Conservation (phyloP, 2,888 invertebrate species). For the Daptonema setosum region DNA sequence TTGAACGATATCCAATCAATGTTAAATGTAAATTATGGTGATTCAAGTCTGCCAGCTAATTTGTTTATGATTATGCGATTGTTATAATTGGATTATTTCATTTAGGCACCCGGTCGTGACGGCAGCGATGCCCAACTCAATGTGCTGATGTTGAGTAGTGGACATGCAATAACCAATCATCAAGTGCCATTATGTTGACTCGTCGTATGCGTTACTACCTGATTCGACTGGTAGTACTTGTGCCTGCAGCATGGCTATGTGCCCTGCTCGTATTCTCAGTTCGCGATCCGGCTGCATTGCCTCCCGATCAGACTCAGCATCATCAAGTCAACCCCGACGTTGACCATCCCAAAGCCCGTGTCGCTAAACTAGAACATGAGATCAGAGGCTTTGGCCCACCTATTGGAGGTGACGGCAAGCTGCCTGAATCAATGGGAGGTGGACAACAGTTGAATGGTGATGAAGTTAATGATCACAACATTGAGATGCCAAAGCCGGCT, state of each 20-base stretch:
- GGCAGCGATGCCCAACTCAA: too few species aligned
- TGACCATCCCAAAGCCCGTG: neutral
- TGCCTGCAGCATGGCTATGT: conserved; percentile 23
- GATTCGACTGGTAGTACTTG: conserved; percentile 17
- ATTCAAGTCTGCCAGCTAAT: too few species aligned
- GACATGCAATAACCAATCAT: too few species aligned
- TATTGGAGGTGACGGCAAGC: neutral
- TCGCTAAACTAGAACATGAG: neutral
- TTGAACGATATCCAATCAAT: too few species aligned
- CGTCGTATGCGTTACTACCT: conserved; percentile 4
- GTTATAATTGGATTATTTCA: too few species aligned
- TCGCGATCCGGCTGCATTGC: neutral
- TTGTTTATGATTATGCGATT: too few species aligned
- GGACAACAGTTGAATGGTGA: neutral
- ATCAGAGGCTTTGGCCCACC: conserved; percentile 8
- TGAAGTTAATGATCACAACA: neutral
- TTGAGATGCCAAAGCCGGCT: too few species aligned
- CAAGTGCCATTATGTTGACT: neutral
- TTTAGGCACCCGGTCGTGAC: too few species aligned
- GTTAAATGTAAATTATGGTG: too few species aligned
- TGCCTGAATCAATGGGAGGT: neutral
- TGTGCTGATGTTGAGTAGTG: too few species aligned
- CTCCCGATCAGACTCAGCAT: neutral
- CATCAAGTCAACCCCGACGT: neutral
- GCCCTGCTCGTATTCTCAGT: conserved; percentile 19